Conservation (phyloP, 2,888 invertebrate genomes). For the Anthophora plumipes region DNA sequence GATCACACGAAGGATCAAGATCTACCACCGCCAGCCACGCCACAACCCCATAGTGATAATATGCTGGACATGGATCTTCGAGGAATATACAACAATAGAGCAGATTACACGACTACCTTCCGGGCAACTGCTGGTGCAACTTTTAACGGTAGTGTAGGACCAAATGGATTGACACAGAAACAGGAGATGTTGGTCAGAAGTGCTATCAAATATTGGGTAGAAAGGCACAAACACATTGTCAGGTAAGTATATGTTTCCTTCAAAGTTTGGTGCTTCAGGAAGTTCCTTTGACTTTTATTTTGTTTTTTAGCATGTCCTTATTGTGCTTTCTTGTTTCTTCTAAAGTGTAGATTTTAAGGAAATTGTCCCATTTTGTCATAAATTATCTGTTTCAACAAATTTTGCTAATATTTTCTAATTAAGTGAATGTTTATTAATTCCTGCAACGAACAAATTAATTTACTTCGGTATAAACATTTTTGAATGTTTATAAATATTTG, state of each 20-base stretch:
- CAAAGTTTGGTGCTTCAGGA: background rate
- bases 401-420: too few species aligned
- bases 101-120: conserved; percentile 91
- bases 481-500: too few species aligned
- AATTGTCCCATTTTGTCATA: too few species aligned
- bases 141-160: conserved; percentile 87
- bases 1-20: conserved; percentile 77
- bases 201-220: conserved; percentile 96
- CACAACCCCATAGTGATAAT: conserved; percentile 72
- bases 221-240: conserved; percentile 94
- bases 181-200: conserved; percentile 94
- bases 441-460: too few species aligned
- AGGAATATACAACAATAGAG: conserved; percentile 91
- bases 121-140: conserved; percentile 86
- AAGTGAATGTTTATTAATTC: too few species aligned
- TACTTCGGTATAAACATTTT: too few species aligned
- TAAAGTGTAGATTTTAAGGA: too few species aligned
- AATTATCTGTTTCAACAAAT: too few species aligned
- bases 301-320: background rate
- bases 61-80: conserved; percentile 88
- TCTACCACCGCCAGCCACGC: conserved; percentile 65
- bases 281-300: background rate
- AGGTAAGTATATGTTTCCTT: conserved; percentile 86
- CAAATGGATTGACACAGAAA: conserved; percentile 92
- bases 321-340: background rate